These are phyloP conservation scores for Lepidurus packardi DNA, from an alignment of 1,140 invertebrate species.

Conservation along the genomic window DNA sequence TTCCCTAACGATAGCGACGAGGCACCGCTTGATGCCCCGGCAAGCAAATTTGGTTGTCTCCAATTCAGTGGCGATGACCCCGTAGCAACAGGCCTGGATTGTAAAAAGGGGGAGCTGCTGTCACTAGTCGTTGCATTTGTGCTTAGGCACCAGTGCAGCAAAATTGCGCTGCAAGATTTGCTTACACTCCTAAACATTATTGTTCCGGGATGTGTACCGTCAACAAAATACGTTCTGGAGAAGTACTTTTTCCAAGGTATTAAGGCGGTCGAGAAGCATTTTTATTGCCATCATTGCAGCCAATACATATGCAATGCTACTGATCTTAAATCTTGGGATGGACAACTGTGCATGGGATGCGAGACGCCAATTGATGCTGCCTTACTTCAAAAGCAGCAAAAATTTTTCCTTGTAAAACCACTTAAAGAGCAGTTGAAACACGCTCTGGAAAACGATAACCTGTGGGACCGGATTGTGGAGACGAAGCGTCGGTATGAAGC, in stretches of 20 bases:
- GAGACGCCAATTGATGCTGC: not conserved
- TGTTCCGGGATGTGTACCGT: conserved; percentile 8
- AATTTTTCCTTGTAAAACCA: not conserved
- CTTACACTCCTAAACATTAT: conserved; percentile 22
- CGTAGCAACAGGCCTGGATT: conserved; percentile 12
- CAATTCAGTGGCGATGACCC: not conserved
- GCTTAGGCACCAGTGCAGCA: conserved; percentile 20
- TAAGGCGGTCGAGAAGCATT: conserved; percentile 13
- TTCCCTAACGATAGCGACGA: conserved; percentile 4
- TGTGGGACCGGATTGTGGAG: not conserved
- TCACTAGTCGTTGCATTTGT: conserved; percentile 22
- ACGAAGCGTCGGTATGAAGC: conserved; percentile 14
- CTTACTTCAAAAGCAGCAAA: not conserved
- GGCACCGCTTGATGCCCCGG: not conserved
- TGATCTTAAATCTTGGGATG: not conserved
- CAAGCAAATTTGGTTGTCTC: conserved; percentile 5
- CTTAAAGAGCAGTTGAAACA: conserved; percentile 17
- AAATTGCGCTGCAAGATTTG: conserved; percentile 22
- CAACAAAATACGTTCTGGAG: conserved; percentile 19
- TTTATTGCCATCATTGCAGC: conserved; percentile 24
- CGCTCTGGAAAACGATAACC: not conserved
- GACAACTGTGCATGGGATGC: no score
- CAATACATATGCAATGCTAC: conserved; percentile 4
- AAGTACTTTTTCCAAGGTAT: conserved; percentile 6
- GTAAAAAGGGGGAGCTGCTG: conserved; percentile 9